Conservation (phyloP, 2,888 invertebrate species). For the Andricus quercusramuli region DNA sequence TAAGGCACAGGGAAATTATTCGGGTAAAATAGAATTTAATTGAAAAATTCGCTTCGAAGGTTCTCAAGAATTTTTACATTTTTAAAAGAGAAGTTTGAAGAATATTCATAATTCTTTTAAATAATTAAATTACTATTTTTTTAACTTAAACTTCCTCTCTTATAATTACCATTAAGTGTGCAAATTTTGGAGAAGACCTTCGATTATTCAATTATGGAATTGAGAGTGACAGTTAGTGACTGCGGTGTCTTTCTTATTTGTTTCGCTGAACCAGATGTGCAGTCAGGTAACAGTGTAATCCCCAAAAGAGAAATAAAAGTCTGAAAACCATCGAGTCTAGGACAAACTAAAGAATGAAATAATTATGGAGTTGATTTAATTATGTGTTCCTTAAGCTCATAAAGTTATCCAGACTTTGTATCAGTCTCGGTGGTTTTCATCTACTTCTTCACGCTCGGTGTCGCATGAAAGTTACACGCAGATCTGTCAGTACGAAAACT, state of each 20-base stretch:
- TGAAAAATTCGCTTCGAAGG: too few species aligned
- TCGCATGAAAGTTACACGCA: slow-evolving; percentile 63
- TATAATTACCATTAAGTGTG: too few species aligned
- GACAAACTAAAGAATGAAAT: neutral
- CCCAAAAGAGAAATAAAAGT: slow-evolving; percentile 41
- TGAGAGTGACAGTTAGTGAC: slow-evolving; percentile 61
- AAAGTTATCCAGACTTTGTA: slow-evolving; percentile 31
- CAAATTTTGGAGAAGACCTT: slow-evolving; percentile 43
- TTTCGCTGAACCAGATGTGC: slow-evolving; percentile 77
- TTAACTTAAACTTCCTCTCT: too few species aligned
- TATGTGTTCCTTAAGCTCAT: neutral
- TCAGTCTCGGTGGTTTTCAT: slow-evolving; percentile 53
- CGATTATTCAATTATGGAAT: slow-evolving; percentile 44
- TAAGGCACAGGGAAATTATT: neutral
- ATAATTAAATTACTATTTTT: too few species aligned
- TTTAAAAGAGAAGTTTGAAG: too few species aligned
- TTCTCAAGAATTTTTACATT: too few species aligned
- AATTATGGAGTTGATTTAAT: neutral
- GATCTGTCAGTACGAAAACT: slow-evolving; percentile 57
- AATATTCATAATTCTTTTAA: too few species aligned
- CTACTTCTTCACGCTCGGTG: slow-evolving; percentile 58
- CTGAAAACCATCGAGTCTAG: slow-evolving; percentile 17
- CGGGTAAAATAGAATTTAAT: too few species aligned
- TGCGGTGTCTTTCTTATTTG: slow-evolving; percentile 73
- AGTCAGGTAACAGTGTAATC: slow-evolving; percentile 73